Evolutionary conservation across 2,113 vertebrate genomes (phyloP).

Genomic region (Crotalus horridus): DNA sequence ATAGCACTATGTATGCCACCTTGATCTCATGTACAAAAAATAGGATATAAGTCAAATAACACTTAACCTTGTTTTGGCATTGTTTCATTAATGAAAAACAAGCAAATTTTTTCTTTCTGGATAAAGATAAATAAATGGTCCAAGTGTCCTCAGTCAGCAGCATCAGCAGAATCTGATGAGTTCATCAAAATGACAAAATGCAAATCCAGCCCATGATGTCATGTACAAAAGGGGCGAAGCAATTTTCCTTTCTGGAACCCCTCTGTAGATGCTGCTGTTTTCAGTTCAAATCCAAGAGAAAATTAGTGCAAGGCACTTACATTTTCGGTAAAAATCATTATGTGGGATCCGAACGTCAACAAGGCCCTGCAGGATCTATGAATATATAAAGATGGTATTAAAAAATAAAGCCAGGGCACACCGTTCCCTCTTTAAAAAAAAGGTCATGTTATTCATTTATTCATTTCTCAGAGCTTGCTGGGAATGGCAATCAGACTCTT

Average conservation of each 20-base stretch:
- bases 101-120: neutral
- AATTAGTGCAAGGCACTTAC: conserved; percentile 65
- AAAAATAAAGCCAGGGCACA: neutral
- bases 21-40: neutral
- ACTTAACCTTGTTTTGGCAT: neutral
- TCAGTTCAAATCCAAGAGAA: neutral
- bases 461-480: neutral
- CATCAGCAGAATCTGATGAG: neutral
- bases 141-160: neutral
- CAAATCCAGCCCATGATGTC: neutral
- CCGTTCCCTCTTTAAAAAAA: neutral
- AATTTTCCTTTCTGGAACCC: neutral
- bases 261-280: neutral
- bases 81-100: neutral
- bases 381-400: conserved; percentile 41
- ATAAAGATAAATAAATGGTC: neutral
- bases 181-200: neutral
- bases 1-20: neutral
- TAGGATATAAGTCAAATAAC: neutral
- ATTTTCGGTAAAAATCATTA: conserved; percentile 87
- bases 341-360: conserved; percentile 86
- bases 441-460: neutral
- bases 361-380: conserved; percentile 85
- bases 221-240: neutral
- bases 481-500: neutral